Percentiles rank a stretch among this genome's conserved stretches.
Conservation (phyloP, 1,140 invertebrate species). For the Akabosia matsudoensis region DNA sequence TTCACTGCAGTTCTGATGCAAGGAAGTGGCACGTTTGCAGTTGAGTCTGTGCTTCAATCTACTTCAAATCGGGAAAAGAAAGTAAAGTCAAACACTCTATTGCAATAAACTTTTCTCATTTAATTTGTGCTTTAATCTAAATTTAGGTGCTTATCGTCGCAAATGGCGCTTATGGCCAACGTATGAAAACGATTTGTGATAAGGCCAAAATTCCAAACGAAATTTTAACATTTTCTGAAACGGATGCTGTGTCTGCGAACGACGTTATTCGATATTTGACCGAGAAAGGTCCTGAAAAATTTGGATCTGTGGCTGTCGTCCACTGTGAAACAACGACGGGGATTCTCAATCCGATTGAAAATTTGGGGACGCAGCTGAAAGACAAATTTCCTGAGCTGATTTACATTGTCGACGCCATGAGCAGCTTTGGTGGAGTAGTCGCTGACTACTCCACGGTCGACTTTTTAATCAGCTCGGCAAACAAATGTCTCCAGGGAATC, state of each 20-base stretch:
- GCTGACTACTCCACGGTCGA: slow-evolving; percentile 52
- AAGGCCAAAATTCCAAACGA: slow-evolving; percentile 49
- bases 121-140: too few species aligned
- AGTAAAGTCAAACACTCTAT: slow-evolving; percentile 16
- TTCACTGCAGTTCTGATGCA: slow-evolving; percentile 55
- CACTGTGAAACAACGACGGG: slow-evolving; percentile 58
- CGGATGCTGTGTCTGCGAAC: slow-evolving; percentile 48
- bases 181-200: slow-evolving; percentile 55
- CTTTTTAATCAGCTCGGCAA: slow-evolving; percentile 56
- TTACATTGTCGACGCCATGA: slow-evolving; percentile 59
- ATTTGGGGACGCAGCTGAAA: slow-evolving; percentile 53
- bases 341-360: slow-evolving; percentile 54
- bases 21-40: slow-evolving; percentile 56
- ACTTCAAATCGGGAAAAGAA: slow-evolving; percentile 46
- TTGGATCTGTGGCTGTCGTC: slow-evolving; percentile 52
- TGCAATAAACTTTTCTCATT: background rate
- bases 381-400: slow-evolving; percentile 48
- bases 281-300: slow-evolving; percentile 44
- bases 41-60: slow-evolving; percentile 56
- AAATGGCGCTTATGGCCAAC: slow-evolving; percentile 56
- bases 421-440: slow-evolving; percentile 57
- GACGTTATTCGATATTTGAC: slow-evolving; percentile 48
- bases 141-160: slow-evolving; percentile 55
- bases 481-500: slow-evolving; percentile 58
- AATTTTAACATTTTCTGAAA: slow-evolving; percentile 52